Conservation (phyloP, 2,888 invertebrate genomes). For the Bombylius discolor region DNA sequence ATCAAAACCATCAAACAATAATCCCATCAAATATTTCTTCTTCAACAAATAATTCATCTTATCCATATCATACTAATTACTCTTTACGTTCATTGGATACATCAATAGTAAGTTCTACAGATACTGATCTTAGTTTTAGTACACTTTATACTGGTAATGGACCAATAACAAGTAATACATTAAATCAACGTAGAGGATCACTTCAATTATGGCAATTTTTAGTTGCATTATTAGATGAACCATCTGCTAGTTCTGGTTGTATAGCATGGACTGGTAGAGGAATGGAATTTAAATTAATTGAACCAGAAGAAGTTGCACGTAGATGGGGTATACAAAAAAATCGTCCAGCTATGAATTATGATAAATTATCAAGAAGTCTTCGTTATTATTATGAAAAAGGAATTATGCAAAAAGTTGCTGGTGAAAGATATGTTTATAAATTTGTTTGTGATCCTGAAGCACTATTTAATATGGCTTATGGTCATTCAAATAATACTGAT, state of each 20-base stretch:
- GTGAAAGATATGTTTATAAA: constrained; percentile 92
- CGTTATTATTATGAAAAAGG: constrained; percentile 97
- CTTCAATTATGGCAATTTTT: constrained; percentile 92
- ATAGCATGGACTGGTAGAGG: constrained; percentile 93
- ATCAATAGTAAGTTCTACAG: constrained; percentile 30
- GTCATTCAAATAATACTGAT: constrained; percentile 8
- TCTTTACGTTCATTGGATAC: constrained; percentile 30
- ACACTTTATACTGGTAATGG: constrained; percentile 26
- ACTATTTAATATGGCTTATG: constrained; percentile 69
- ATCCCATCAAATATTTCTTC: constrained; percentile 9
- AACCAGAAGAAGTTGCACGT: constrained; percentile 91
- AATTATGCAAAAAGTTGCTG: constrained; percentile 97
- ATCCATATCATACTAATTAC: constrained; percentile 22
- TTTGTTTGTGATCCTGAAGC: constrained; percentile 93
- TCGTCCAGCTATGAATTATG: constrained; percentile 94
- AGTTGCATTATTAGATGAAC: constrained; percentile 63
- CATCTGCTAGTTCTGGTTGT: constrained; percentile 56
- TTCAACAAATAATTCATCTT: background rate
- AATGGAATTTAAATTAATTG: constrained; percentile 89
- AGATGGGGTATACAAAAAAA: constrained; percentile 96
- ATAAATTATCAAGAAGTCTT: constrained; percentile 82
- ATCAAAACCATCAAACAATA: constrained; percentile 15
- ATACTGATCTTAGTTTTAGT: constrained; percentile 30
- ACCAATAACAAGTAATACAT: constrained; percentile 26
- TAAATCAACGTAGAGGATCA: constrained; percentile 61